Base-by-base conservation (phyloP, 2,797 vertebrate genomes). In the Lithobates pipiens region DNA sequence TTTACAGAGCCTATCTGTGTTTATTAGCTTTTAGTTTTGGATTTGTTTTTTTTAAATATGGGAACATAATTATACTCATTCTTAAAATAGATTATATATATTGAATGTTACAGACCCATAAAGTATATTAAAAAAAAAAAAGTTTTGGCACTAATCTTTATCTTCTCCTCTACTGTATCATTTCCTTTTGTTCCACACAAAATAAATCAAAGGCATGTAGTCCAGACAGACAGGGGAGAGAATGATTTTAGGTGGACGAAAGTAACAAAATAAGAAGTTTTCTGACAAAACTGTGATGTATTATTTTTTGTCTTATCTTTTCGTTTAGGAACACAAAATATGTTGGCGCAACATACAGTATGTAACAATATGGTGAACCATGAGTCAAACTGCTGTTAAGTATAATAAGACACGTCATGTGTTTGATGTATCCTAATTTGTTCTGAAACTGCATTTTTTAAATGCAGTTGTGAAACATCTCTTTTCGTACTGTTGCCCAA, bases 161-260 rank as follows among this genome's bases (percentile, higher is more conserved):
- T 67, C 54, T 77, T 68, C 61, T 86, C 34, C 67, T 82, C 68
- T 67, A 36, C 74, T 77, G 74, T 82, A 86, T 82, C 80, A 77
- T 86, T 72, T 82, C 74, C 80, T 77, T 18, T 65, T 27, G 57
- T 67, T 78, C 27, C 57, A 44, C 50, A 82, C 79, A 74, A 77
- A 36, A 83, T 86, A 77, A 67, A 86, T 86, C 85, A 78, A 42
- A 67, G 54, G 15, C 10, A 50, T 70, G 18, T 67, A 77, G 42
- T 82, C 69, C 70, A 67, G 82, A 75, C 44, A 71, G 69, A 71
- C 65, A 61, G 32, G 25, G 32, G 70, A 77, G 54, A 61, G 54
- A 70, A 84, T 21, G 23, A 57, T 57, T 57, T 84, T 84, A 70
- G 32, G 39, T 77, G 23, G 75, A 71, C 69, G 15, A 80, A 77